Percentiles rank a stretch among this genome's conserved stretches.
Conservation (phyloP, 2,113 vertebrate species). For the Dicrurus megarhynchus region DNA sequence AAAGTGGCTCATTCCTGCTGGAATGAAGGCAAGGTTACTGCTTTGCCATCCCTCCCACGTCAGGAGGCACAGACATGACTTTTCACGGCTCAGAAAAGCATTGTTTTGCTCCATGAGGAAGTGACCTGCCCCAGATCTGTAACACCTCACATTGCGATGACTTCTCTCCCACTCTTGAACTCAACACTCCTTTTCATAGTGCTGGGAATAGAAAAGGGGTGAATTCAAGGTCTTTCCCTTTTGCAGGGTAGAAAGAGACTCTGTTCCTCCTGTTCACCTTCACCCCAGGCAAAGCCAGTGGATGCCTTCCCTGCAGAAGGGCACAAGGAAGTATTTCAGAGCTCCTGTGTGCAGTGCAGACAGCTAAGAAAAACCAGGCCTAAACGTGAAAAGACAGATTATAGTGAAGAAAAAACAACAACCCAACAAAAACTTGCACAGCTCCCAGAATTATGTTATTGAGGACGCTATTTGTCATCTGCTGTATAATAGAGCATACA, state of each 20-base stretch:
- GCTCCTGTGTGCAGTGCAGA: background rate
- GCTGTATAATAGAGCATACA: background rate
- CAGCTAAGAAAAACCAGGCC: background rate
- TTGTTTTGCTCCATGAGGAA: background rate
- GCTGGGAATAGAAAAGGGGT: background rate
- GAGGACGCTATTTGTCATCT: constrained; percentile 4
- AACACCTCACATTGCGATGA: background rate
- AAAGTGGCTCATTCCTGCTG: background rate
- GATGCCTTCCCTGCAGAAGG: background rate
- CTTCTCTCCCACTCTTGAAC: background rate
- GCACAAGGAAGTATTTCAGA: background rate
- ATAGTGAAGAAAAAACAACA: background rate
- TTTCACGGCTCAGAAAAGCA: background rate
- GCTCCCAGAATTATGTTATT: background rate
- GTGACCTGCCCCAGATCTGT: background rate
- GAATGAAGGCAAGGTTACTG: background rate
- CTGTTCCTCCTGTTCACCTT: background rate
- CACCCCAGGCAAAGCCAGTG: background rate
- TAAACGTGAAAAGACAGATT: constrained; percentile 7
- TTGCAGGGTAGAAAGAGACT: background rate
- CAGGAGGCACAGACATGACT: background rate
- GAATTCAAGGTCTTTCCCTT: background rate
- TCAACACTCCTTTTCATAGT: background rate
- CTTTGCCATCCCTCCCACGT: background rate
- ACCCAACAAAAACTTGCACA: background rate